Conservation (phyloP, 1,140 invertebrate species). For the Drosophila mojavensis region DNA sequence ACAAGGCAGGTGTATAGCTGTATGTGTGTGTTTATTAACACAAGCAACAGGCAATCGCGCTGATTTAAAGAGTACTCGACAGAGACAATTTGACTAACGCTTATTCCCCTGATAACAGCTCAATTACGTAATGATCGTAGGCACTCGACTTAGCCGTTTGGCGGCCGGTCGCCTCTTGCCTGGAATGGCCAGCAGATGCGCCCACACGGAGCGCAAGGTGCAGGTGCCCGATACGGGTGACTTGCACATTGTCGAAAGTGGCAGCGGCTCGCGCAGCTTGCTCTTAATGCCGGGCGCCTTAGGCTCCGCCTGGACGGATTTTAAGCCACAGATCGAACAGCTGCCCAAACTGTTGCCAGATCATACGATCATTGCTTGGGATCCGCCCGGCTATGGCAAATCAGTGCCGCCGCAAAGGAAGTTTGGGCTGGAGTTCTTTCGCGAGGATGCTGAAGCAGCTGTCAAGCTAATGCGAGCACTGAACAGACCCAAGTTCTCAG, state of each 20-base stretch:
- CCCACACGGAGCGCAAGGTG: constrained; percentile 85
- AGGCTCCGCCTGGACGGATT: constrained; percentile 91
- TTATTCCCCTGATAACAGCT: constrained; percentile 33
- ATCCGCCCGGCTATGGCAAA: constrained; percentile 94
- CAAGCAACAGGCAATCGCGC: constrained; percentile 28
- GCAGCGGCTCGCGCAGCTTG: constrained; percentile 88
- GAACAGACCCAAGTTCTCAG: constrained; percentile 89
- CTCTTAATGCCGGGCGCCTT: constrained; percentile 91
- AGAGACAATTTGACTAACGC: constrained; percentile 18
- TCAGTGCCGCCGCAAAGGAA: constrained; percentile 91
- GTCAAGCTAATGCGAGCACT: constrained; percentile 89
- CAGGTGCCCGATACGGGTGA: constrained; percentile 86
- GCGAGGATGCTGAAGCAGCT: constrained; percentile 90
- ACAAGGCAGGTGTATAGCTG: constrained; percentile 23
- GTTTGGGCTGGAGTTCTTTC: constrained; percentile 89
- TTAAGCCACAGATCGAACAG: constrained; percentile 90
- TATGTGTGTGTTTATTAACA: constrained; percentile 21
- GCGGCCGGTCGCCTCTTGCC: constrained; percentile 16
- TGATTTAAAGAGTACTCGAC: constrained; percentile 53
- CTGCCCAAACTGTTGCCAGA: constrained; percentile 87
- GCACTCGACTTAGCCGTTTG: constrained; percentile 23
- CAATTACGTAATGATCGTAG: constrained; percentile 62
- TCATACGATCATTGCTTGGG: constrained; percentile 92
- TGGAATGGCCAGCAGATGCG: constrained; percentile 10
- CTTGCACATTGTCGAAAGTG: constrained; percentile 90